Percentiles rank a stretch among this genome's conserved stretches.
phyloP scores from a whole-genome alignment of 2,113 vertebrate species.

The Brevimyrus niger region DNA sequence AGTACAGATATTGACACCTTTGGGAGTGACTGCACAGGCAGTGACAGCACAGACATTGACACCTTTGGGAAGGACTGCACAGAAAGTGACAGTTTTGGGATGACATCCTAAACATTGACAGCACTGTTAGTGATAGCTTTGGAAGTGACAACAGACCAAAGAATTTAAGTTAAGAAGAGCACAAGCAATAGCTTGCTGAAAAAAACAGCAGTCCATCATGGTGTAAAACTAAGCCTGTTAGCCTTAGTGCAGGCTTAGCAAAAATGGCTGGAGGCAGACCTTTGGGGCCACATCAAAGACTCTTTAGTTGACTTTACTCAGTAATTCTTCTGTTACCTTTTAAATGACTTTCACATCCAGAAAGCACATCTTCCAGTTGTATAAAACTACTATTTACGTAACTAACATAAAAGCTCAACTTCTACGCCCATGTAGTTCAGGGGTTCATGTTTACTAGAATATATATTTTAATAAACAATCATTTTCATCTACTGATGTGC shows the following conservation, averaged over 20 bases:
- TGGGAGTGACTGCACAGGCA: background rate
- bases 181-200: background rate
- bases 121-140: background rate
- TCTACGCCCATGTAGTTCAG: background rate
- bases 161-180: background rate
- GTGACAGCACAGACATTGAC: background rate
- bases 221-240: background rate
- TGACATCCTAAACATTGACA: background rate
- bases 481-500: background rate
- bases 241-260: background rate
- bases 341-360: background rate
- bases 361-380: background rate
- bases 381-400: background rate
- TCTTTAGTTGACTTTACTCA: background rate
- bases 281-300: background rate
- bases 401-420: background rate
- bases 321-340: background rate
- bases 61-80: no score
- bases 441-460: background rate
- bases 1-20: background rate
- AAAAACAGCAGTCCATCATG: background rate
- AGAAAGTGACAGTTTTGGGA: background rate
- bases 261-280: background rate
- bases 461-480: background rate
- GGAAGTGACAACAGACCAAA: background rate